Base-by-base conservation (phyloP, 37 sponge, comb jelly and placozoan genomes). In the Cliona cf. orientalis region DNA sequence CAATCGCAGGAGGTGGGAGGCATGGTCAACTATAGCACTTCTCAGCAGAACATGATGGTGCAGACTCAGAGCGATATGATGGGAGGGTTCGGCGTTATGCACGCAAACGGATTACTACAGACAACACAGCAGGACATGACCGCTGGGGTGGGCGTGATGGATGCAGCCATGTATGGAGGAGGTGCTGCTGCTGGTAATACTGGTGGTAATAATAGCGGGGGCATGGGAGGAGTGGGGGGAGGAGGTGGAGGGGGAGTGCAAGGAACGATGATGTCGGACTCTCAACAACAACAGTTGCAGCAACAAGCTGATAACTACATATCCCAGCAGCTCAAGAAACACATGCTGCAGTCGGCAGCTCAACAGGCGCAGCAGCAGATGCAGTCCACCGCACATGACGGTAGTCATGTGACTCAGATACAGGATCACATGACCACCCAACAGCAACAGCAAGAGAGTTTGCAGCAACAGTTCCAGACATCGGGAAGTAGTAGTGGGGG, bases 301-400 rank as follows among this genome's bases (percentile, higher is more conserved):
- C 74, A 53, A 33, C 74, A 75, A 42, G n/a, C n/a, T n/a, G n/a
- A n/a, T n/a, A n/a, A n/a, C n/a, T n/a, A n/a, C n/a, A n/a, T n/a
- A n/a, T n/a, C n/a, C n/a, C n/a, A n/a, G n/a, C n/a, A n/a, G n/a
- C n/a, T n/a, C n/a, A n/a, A n/a, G n/a, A n/a, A n/a, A n/a, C 75
- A 75, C 41, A 58, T 3, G 0, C 5, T 75, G 60, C 61, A 3
- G 6, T 25, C n/a, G 23, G 0, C 12, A 17, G 33, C 5, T 3
- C 59, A 75, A 6, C 58, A 58, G 60, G 38, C 21, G 11, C 36
- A 34, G 45, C 59, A 58, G 61, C 75, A 75, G 41, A 26, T 45
- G 33, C 73, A 29, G 31, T 42, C 23, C 17, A 21, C 68, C 17
- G 12, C 68, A 67, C 39, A 49, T 19, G 53, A 49, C 53, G 14